Percentiles rank a stretch among this genome's conserved stretches.
phyloP scores from a whole-genome alignment of 2,797 vertebrate species.

The Aplochiton taeniatus region DNA sequence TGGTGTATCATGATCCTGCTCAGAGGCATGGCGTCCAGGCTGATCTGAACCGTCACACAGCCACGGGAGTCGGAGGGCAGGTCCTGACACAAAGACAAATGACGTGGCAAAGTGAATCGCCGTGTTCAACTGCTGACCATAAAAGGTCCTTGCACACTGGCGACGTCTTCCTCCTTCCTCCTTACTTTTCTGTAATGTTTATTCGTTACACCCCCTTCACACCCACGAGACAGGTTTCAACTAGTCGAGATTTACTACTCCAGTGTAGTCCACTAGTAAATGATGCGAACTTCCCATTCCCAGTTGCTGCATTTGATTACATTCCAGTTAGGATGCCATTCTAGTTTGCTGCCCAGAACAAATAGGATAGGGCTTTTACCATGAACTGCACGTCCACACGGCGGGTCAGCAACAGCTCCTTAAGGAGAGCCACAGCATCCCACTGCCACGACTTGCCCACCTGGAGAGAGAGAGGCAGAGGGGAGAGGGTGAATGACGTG shows the following conservation, averaged over 20 bases:
- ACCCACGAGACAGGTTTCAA: too few relatives aligned
- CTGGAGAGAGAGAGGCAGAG: conserved; percentile 50
- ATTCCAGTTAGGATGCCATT: too few relatives aligned
- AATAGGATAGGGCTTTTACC: conserved; percentile 64
- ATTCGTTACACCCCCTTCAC: too few relatives aligned
- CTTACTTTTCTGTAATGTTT: too few relatives aligned
- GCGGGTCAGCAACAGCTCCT: conserved; percentile 79
- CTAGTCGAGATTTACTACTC: too few relatives aligned
- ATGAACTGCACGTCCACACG: conserved; percentile 72
- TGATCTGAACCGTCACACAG: conserved; percentile 76
- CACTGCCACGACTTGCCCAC: conserved; percentile 85
- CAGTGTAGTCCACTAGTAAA: too few relatives aligned
- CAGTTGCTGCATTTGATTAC: neutral
- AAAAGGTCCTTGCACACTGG: too few relatives aligned
- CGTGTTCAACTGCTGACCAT: too few relatives aligned
- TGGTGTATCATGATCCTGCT: conserved; percentile 83
- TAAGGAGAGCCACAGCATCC: conserved; percentile 83
- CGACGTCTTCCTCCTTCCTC: too few relatives aligned
- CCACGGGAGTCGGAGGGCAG: conserved; percentile 70
- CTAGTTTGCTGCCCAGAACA: too few relatives aligned
- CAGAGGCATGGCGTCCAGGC: conserved; percentile 80
- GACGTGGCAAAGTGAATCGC: too few relatives aligned
- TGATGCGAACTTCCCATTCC: too few relatives aligned
- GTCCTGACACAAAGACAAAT: conserved; percentile 71
- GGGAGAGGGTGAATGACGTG: neutral